Conservation (phyloP, 2,113 vertebrate genomes). For the Barbus barbus region DNA sequence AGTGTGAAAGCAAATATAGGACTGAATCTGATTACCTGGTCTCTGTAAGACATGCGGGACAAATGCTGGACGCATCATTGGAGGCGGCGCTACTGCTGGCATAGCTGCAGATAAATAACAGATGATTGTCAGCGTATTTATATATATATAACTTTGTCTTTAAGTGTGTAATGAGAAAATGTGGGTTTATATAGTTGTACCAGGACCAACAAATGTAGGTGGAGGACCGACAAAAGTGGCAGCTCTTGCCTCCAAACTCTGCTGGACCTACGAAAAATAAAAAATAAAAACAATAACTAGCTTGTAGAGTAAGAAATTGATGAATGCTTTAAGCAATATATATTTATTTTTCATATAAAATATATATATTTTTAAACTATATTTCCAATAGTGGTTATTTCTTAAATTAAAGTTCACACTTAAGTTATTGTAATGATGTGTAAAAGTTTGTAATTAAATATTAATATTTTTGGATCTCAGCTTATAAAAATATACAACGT, state of each 20-base stretch:
- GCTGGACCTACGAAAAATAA: conserved; percentile 79
- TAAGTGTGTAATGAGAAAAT: not conserved
- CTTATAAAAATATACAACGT: not conserved
- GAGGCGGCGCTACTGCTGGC: conserved; percentile 78
- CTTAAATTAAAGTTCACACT: too few relatives aligned
- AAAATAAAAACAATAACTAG: conserved; percentile 11
- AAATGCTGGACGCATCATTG: conserved; percentile 87
- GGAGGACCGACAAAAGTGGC: conserved; percentile 75
- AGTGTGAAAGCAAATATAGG: not conserved
- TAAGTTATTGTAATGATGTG: too few relatives aligned
- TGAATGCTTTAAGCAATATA: not conserved
- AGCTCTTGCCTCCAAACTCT: conserved; percentile 87
- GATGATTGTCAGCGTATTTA: not conserved
- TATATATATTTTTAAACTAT: too few relatives aligned
- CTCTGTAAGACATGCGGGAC: conserved; percentile 90
- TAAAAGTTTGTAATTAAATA: too few relatives aligned
- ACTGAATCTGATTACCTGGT: conserved; percentile 70
- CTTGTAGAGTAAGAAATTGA: not conserved
- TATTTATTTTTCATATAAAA: too few relatives aligned
- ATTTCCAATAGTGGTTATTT: too few relatives aligned
- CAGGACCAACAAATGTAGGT: conserved; percentile 78
- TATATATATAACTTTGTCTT: not conserved
- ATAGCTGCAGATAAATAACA: conserved; percentile 64
- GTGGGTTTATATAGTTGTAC: conserved; percentile 54
- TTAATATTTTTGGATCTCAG: not conserved